phyloP scores from a whole-genome alignment of 2,888 invertebrate species.

The Zaprionus obscuricornis region DNA sequence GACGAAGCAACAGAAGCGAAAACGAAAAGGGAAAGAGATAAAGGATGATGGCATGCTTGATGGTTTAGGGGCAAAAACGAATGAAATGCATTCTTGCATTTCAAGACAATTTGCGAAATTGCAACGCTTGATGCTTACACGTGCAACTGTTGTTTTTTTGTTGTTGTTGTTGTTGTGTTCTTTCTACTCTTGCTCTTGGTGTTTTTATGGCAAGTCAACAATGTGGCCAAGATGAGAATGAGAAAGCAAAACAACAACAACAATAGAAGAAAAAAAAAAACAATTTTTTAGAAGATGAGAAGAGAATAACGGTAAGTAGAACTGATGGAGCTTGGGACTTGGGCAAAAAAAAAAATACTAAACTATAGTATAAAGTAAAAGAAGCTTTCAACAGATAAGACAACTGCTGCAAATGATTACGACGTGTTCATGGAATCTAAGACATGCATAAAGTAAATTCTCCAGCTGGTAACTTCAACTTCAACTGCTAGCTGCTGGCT shows the following conservation, averaged over 20 bases:
- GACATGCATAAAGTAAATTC: constrained; percentile 9
- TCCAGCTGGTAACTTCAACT: background rate
- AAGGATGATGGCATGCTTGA: background rate
- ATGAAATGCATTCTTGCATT: constrained; percentile 72
- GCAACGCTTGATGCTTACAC: constrained; percentile 74
- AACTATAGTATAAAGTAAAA: constrained; percentile 15
- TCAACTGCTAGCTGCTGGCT: constrained; percentile 3
- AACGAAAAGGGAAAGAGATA: constrained; percentile 6
- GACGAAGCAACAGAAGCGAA: background rate
- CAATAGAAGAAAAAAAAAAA: constrained; percentile 3
- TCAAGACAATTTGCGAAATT: constrained; percentile 74
- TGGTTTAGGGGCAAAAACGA: constrained; percentile 38
- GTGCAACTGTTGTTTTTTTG: constrained; percentile 48
- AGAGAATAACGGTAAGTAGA: no score
- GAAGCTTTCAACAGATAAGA: constrained; percentile 64
- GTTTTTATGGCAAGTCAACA: constrained; percentile 72
- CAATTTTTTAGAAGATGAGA: no score
- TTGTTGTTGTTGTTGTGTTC: constrained; percentile 3
- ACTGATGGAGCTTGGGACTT: no score
- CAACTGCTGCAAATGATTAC: constrained; percentile 75
- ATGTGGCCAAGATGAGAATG: constrained; percentile 53
- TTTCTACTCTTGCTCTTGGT: constrained; percentile 19
- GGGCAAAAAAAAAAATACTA: no score
- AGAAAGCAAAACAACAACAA: constrained; percentile 10
- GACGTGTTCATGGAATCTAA: constrained; percentile 58